Conservation (phyloP, 2,797 vertebrate genomes). For the Sebastes nivosus region DNA sequence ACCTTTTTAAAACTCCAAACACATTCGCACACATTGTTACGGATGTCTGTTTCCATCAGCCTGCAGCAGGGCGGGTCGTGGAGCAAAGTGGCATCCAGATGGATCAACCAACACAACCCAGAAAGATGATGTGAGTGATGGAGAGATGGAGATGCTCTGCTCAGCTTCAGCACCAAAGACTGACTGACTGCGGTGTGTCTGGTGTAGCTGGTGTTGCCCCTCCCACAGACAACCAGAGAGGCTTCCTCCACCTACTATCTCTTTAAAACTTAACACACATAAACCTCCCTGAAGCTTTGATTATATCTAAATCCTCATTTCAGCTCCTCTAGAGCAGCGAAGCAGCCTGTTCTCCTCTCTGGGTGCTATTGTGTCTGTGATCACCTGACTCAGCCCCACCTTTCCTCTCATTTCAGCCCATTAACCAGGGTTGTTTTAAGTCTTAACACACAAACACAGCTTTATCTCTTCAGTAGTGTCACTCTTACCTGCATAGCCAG, state of each 20-base stretch:
- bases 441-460: neutral
- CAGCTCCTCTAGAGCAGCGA: rapidly evolving
- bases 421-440: neutral
- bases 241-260: neutral
- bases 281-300: rapidly evolving
- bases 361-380: too few relatives aligned
- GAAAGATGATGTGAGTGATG: neutral
- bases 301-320: rapidly evolving
- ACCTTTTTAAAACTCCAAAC: conserved; percentile 86
- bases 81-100: conserved; percentile 24
- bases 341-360: too few relatives aligned
- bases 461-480: rapidly evolving
- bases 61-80: conserved; percentile 24
- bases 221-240: conserved; percentile 50
- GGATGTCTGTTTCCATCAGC: conserved; percentile 78
- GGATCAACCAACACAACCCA: neutral
- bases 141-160: conserved; percentile 16
- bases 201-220: conserved; percentile 65
- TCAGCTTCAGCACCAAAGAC: conserved; percentile 54
- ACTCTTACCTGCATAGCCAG: conserved; percentile 85
- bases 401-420: neutral
- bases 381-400: conserved; percentile 73
- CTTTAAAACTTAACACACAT: neutral
- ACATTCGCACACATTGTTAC: conserved; percentile 85
- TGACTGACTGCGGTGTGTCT: conserved; percentile 47